These are phyloP conservation scores for Archips crataeganus DNA, from an alignment of 2,888 invertebrate species.

Conservation along the genomic window DNA sequence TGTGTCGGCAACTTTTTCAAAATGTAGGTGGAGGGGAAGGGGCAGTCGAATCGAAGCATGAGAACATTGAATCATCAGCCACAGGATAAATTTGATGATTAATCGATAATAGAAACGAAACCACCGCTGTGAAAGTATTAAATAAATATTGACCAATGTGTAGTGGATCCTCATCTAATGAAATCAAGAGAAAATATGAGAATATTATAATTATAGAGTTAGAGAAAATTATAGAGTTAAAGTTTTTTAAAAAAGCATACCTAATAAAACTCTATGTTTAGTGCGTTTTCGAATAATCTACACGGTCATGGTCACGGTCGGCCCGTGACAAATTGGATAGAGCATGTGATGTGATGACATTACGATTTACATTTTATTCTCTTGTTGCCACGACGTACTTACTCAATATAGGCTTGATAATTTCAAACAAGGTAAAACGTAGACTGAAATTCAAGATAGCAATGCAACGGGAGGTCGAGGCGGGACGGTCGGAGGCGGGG, in stretches of 20 bases:
- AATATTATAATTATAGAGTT: neutral
- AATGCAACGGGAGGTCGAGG: slow-evolving; percentile 34
- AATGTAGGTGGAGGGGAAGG: neutral
- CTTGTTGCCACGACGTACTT: slow-evolving; percentile 16
- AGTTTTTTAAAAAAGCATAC: neutral
- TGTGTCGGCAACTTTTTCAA: neutral
- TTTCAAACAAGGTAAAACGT: slow-evolving; percentile 14
- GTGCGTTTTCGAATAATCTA: slow-evolving; percentile 26
- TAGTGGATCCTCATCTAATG: too few species aligned
- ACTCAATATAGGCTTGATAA: slow-evolving; percentile 23
- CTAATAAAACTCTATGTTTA: neutral
- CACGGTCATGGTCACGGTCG: slow-evolving; percentile 36
- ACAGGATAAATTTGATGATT: too few species aligned
- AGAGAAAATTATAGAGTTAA: neutral
- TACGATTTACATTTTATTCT: slow-evolving; percentile 51
- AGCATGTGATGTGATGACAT: slow-evolving; percentile 63
- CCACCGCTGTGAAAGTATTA: neutral
- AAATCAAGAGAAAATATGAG: too few species aligned
- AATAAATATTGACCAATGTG: too few species aligned
- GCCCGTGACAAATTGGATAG: slow-evolving; percentile 65
- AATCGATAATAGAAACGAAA: too few species aligned
- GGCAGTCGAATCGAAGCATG: neutral
- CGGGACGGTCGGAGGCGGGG: slow-evolving; percentile 43
- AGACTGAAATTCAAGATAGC: slow-evolving; percentile 33
- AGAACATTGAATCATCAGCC: neutral